Evolutionary conservation across 2,113 vertebrate species (phyloP), one percentile per base, ranked within the genome.

Genomic region (Anthoscopus minutus): DNA sequence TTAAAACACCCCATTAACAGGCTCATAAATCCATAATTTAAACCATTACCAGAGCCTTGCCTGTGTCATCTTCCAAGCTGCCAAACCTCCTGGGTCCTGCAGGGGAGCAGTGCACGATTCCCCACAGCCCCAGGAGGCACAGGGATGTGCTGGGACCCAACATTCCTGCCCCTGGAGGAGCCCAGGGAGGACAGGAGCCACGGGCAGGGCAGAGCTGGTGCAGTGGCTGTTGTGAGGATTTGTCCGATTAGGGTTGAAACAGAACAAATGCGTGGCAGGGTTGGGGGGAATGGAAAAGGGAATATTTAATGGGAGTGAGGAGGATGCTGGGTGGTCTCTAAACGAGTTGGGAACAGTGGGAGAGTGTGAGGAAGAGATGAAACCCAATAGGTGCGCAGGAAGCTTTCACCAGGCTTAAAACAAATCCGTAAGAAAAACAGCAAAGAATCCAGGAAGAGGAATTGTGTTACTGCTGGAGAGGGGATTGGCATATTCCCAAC

Each of bases 381-480:
- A 97, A 97, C 48, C 81, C 92, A 95, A 95, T 89, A 74, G 74
- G 89, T 92, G 90, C 27, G 66, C 91, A 97, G 94, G 96, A 97
- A 97, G 95, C 96, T 95, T 92, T 93, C 76, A 50, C 78, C 81
- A 35, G 93, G 91, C 94, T 97, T 93, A 89, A 94, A 93, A 82
- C 94, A 94, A 97, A 96, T 96, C 96, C 81, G 57, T 92, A 92
- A 94, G 89, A 88, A 96, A 96, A 96, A 94, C 91, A 96, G 88
- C 74, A 76, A 93, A 88, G 94, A 69, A 86, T 92, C 94, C 88
- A 65, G 94, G 95, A 90, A 82, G 82, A 83, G 87, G 96, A 94
- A 91, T 97, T 96, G 89, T 89, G 86, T 97, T 97, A 92, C 96
- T 83, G 83, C 94, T 91, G 93, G 79, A 91, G 88, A 92, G n/a